Evolutionary conservation across 2,888 invertebrate genomes (phyloP), one percentile per base, ranked within the genome.

Genomic region (Drosophila siamana): DNA sequence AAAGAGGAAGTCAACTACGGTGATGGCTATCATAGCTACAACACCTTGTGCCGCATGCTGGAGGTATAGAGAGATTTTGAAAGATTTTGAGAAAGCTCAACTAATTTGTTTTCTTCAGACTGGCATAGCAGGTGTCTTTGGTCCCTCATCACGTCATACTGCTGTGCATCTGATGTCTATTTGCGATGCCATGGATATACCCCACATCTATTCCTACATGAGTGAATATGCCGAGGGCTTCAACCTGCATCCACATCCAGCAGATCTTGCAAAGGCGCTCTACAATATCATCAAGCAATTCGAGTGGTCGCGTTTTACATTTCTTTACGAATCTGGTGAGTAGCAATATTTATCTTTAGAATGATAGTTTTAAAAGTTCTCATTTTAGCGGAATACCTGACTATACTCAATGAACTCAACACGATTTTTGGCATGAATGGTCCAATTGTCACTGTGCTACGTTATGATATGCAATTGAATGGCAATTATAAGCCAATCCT

Each of bases 241-340:
- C 4, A 97, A 97, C 92, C 92, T 98, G 67, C 95, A 95, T 92
- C 97, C 97, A 0, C 94, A 95, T 85, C 94, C 95, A 2, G 90
- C 92, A n/a, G 92, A 93, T n/a, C 88, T 95, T 5, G 93, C 95
- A n/a, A 80, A 95, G 93, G 94, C 95, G 4, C 94, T 95, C 70
- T 93, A 94, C 36, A 95, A 95, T 75, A 93, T 97, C 33, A 94
- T 97, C 6, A 92, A 93, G 62, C 93, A 94, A 7, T 96, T 95
- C 93, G 94, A 94, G 30, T 98, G 98, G 98, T 94, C 94, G 56
- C 94, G 94, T 46, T 97, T 97, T 88, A 96, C 96, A 26, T 94
- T 98, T 80, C 93, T 98, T 63, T 92, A 92, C 56, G 92, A 92
- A 74, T 90, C 91, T 0, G 90, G 91, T 91, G 50, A 63, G 59